These are phyloP conservation scores for Mesochorus sp. DNA, from an alignment of 2,888 invertebrate species.

Conservation along the genomic window DNA sequence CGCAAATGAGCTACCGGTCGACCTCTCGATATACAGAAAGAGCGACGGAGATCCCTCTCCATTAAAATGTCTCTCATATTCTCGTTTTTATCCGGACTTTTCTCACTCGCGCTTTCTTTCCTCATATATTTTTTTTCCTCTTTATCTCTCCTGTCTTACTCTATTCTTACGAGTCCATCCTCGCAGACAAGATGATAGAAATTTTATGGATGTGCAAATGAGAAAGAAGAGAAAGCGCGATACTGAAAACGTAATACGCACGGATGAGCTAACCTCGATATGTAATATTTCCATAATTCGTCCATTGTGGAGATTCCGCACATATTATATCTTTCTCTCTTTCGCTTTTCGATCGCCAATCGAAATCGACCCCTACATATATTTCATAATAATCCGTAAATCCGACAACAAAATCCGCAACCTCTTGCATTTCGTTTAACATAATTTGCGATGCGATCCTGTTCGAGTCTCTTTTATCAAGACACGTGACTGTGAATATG, in stretches of 20 bases:
- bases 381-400: conserved; percentile 13
- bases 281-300: conserved; percentile 41
- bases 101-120: too few relatives aligned
- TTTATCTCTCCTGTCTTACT: too few relatives aligned
- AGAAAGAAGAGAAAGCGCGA: conserved; percentile 4
- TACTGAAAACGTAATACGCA: background rate
- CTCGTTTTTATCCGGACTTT: too few relatives aligned
- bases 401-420: conserved; percentile 8
- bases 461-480: too few relatives aligned
- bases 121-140: too few relatives aligned
- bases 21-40: conserved; percentile 57
- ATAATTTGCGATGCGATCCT: too few relatives aligned
- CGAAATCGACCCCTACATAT: conserved; percentile 23
- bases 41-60: conserved; percentile 19
- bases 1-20: conserved; percentile 63
- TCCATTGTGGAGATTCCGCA: conserved; percentile 19
- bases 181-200: conserved; percentile 19
- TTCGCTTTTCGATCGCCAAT: background rate
- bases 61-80: background rate
- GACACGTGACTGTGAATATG: too few relatives aligned
- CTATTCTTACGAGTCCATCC: conserved; percentile 14
- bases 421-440: background rate
- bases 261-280: background rate
- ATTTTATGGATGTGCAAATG: conserved; percentile 31
- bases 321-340: background rate